Evolutionary conservation across 1,140 invertebrate species (phyloP), one percentile per base, ranked within the genome.

Genomic region (Centruroides vittatus): DNA sequence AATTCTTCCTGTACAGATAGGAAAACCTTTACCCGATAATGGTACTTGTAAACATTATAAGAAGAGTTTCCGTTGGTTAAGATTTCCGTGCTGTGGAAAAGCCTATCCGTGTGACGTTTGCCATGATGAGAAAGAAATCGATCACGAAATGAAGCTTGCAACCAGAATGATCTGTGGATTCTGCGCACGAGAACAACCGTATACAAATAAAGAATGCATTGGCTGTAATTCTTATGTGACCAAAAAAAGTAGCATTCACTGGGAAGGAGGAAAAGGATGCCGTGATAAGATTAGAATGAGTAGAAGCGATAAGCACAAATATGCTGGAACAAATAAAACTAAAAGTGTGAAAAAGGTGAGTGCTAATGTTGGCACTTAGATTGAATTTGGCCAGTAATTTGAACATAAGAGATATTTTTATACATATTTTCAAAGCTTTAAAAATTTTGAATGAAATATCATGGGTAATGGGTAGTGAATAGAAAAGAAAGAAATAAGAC

Each of bases 71-170:
- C 66, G 75, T 23, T 76, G 75, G 75, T 68, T 76, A 7, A 71
- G 73, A 58, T 76, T 76, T 67, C 75, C 75, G 12, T 76, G 75
- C 55, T 76, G 75, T 70, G 74, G 74, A 35, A 73, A 74, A 65
- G 63, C 67, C 6, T 76, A 75, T 60, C 75, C 75, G 10, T 76
- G 75, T 68, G 75, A 76, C 64, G 34, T 73, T 4, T 76, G 75
- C 59, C 75, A 76, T 66, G 70, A 76, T 61, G 72, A 73, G 51
- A 70, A 73, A 23, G 73, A 74, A 61, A 58, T 10, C 34, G 68
- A 68, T 55, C 75, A 76, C 65, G 74, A 76, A 57, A 76, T 76
- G 73, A 70, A 70, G 61, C 69, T 66, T 61, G 75, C 75, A 55
- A 74, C 69, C 51, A 58, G 74, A 55, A 74, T 76, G 70, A 70